phyloP scores from a whole-genome alignment of 2,113 vertebrate genomes.

The Oncorhynchus keta region DNA sequence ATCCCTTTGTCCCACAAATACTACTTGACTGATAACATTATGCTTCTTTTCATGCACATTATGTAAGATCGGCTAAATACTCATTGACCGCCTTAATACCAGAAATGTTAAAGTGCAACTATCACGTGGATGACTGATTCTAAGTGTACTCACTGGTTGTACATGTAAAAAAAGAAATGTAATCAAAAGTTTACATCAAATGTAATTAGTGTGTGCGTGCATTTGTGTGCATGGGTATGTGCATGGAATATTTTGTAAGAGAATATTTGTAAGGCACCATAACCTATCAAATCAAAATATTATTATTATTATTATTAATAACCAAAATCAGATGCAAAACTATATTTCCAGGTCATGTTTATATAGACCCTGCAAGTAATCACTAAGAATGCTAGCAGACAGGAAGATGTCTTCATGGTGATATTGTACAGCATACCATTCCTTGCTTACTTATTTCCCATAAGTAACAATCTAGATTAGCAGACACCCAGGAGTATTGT shows the following conservation, averaged over 20 bases:
- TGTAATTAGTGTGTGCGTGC: not conserved
- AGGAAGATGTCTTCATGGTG: constrained; percentile 6
- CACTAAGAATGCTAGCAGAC: constrained; percentile 35
- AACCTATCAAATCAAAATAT: constrained; percentile 51
- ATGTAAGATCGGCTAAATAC: no score
- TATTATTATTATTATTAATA: constrained; percentile 59
- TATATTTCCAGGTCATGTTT: constrained; percentile 42
- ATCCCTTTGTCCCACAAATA: no score
- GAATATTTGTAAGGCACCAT: constrained; percentile 45
- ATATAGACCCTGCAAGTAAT: constrained; percentile 47
- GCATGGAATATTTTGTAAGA: not conserved
- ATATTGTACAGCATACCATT: not conserved
- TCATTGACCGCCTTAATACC: no score
- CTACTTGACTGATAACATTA: no score
- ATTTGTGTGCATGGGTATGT: not conserved
- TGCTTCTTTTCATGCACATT: no score
- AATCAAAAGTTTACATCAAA: not conserved
- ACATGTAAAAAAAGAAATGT: no score
- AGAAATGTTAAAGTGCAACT: no score
- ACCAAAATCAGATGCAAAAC: constrained; percentile 43
- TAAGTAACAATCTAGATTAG: constrained; percentile 1
- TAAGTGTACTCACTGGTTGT: no score
- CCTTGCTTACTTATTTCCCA: constrained; percentile 13
- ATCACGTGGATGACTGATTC: no score
- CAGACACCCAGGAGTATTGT: not conserved